A percentile compares a stretch with the other conserved stretches of the same genome.
Evolutionary conservation across 2,888 invertebrate genomes (phyloP).

Genomic region (Notodonta ziczac): DNA sequence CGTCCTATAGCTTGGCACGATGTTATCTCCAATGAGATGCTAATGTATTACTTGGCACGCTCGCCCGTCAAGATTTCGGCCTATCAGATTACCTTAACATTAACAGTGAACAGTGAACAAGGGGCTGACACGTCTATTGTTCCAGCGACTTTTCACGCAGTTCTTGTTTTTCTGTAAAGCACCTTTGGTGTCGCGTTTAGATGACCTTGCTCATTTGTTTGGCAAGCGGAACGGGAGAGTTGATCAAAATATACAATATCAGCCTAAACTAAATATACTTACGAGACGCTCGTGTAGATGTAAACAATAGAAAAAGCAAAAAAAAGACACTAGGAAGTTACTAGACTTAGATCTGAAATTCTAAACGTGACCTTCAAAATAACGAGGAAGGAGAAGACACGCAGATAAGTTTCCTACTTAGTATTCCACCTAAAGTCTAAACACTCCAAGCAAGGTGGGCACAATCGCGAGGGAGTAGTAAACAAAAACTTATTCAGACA

Average conservation of each 20-base stretch:
- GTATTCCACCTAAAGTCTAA: conserved; percentile 51
- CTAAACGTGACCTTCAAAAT: conserved; percentile 11
- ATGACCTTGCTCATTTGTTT: conserved; percentile 51
- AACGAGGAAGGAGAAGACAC: conserved; percentile 10
- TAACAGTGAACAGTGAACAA: conserved; percentile 55
- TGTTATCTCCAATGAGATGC: conserved; percentile 72
- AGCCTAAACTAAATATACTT: conserved; percentile 10
- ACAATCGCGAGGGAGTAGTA: conserved; percentile 46
- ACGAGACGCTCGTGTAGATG: conserved; percentile 6
- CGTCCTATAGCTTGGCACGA: conserved; percentile 60
- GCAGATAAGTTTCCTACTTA: conserved; percentile 22
- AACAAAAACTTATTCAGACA: conserved; percentile 46
- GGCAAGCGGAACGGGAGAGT: conserved; percentile 33
- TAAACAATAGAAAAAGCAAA: conserved; percentile 4
- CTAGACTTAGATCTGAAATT: conserved; percentile 3
- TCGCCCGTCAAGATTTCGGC: conserved; percentile 50
- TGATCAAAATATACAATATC: conserved; percentile 17
- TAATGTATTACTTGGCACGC: conserved; percentile 81
- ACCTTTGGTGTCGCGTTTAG: conserved; percentile 43
- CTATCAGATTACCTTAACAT: conserved; percentile 71
- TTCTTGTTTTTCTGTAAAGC: conserved; percentile 49
- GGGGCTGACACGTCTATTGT: conserved; percentile 48
- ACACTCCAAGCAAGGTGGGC: conserved; percentile 43
- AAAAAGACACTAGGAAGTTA: conserved; percentile 9
- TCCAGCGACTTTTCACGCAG: conserved; percentile 46